A percentile compares a stretch with the other conserved stretches of the same genome.
Evolutionary conservation across 2,888 invertebrate genomes (phyloP).

Genomic region (Alloplasta piceator): DNA sequence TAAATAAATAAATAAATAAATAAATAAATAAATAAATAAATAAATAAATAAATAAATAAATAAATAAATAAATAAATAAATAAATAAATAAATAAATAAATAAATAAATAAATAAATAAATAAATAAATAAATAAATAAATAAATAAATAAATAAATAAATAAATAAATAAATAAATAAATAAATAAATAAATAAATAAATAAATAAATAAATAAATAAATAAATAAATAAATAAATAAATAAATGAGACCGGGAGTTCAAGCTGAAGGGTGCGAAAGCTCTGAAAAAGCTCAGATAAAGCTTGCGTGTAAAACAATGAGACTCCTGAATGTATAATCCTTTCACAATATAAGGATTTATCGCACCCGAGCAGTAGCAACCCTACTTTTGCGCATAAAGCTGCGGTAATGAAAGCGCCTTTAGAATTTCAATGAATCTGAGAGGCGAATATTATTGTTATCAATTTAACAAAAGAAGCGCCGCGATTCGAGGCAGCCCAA

Average conservation of each 20-base stretch:
- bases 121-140: too few species aligned
- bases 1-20: too few species aligned
- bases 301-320: constrained; percentile 15
- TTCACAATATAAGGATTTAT: constrained; percentile 49
- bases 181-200: too few species aligned
- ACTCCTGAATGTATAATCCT: constrained; percentile 44
- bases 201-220: background rate
- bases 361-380: constrained; percentile 38
- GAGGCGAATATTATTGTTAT: constrained; percentile 60
- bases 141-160: too few species aligned
- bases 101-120: too few species aligned
- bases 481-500: background rate
- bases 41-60: too few species aligned
- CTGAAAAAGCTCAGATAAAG: too few species aligned
- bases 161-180: too few species aligned
- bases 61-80: too few species aligned
- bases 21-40: too few species aligned
- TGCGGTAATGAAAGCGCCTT: constrained; percentile 43
- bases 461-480: constrained; percentile 35
- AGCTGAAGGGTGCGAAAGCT: constrained; percentile 7
- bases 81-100: too few species aligned
- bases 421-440: constrained; percentile 48
- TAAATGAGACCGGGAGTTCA: constrained; percentile 10
- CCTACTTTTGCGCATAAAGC: constrained; percentile 29
- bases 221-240: constrained; percentile 1